Conservation (phyloP, 2,113 vertebrate genomes). For the Rousettus leschenaultii region DNA sequence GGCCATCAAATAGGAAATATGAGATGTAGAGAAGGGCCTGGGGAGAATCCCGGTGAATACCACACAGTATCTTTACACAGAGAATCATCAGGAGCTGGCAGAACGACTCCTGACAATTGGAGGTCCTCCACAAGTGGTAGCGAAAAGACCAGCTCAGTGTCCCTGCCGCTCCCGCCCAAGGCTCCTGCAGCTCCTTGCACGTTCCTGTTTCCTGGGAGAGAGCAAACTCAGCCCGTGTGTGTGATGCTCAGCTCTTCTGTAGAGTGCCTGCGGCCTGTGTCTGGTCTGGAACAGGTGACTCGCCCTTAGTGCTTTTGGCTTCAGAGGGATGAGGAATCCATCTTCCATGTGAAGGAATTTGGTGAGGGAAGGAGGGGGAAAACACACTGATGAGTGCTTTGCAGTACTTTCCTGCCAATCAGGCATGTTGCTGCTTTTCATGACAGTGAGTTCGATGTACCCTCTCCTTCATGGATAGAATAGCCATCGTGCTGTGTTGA, state of each 20-base stretch:
- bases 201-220: neutral
- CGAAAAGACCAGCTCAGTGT: neutral
- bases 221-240: neutral
- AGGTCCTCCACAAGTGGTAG: neutral
- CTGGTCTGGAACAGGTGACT: neutral
- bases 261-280: neutral
- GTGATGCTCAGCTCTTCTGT: neutral
- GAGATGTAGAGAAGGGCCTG: neutral
- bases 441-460: neutral
- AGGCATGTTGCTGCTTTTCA: neutral
- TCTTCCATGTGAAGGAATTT: neutral
- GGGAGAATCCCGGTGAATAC: neutral
- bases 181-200: neutral
- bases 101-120: neutral
- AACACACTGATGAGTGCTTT: neutral
- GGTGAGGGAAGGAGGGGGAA: neutral
- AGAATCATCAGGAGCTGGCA: neutral
- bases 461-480: neutral
- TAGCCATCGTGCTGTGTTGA: fast-evolving
- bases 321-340: neutral
- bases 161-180: neutral
- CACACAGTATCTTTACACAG: neutral
- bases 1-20: neutral
- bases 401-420: neutral
- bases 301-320: neutral